Evolutionary conservation across 2,113 vertebrate genomes (phyloP).

Genomic region (Hypanus sabinus): DNA sequence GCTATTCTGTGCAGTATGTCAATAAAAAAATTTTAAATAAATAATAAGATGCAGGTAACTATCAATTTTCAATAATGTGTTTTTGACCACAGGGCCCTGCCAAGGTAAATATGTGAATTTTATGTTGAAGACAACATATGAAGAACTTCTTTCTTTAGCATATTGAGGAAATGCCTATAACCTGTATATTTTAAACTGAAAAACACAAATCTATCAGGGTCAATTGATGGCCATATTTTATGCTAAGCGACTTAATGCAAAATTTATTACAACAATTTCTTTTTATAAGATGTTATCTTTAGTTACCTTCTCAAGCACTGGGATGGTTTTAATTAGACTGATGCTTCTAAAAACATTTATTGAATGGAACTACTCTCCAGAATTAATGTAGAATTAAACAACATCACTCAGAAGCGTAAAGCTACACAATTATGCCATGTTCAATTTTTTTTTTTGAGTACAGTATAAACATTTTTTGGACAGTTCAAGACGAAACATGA

Average conservation of each 20-base stretch:
- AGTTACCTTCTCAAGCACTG: not conserved
- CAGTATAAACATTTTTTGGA: not conserved
- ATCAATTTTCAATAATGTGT: not conserved
- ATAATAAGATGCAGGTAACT: not conserved
- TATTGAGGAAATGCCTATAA: not conserved
- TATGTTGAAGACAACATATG: not conserved
- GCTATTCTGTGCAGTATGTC: too few relatives aligned
- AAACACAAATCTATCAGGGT: not conserved
- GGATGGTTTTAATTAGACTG: too few relatives aligned
- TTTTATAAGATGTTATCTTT: not conserved
- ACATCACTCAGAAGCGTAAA: not conserved
- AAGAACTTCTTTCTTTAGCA: not conserved
- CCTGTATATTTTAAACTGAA: not conserved
- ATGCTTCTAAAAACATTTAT: not conserved
- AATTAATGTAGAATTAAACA: not conserved
- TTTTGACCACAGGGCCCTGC: not conserved
- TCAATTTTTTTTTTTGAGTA: not conserved
- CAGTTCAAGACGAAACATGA: not conserved
- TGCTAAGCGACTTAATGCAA: not conserved
- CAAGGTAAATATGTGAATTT: not conserved
- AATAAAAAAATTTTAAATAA: too few relatives aligned
- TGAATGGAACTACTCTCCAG: not conserved
- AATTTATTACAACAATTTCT: not conserved
- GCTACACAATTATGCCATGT: not conserved
- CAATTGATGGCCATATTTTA: not conserved